Evolutionary conservation across 2,888 invertebrate species (phyloP), one percentile per base, ranked within the genome.

Genomic region (Drosophila multiciliata): DNA sequence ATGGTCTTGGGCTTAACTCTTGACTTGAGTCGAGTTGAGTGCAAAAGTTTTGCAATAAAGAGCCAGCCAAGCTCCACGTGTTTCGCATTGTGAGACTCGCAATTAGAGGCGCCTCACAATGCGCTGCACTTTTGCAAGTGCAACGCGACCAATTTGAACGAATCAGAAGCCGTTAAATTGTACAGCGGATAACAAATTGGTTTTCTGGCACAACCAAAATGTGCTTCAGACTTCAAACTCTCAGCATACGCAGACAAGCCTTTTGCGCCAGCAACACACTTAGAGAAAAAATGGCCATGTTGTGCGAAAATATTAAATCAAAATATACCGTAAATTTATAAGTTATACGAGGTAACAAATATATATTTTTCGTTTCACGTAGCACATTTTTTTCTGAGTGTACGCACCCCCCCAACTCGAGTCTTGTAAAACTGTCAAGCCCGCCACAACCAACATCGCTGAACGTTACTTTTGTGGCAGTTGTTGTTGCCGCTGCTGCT

Each of bases 161-260:
- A 85, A 83, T 87, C 90, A 90, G 84, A 87, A 74, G 80, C 90
- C 90, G 84, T 84, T 90, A 84, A 84, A 84, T 84, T 84, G 90
- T 83, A 83, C 73, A 63, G 65, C 63, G 87, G 78, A 86, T 82
- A 83, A 85, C 90, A 90, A 90, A 85, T 85, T 85, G 84, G 74
- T 77, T 85, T 86, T 88, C 71, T 74, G 70, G 72, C 69, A 71
- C 61, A 63, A 52, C 64, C 71, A 75, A 72, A 86, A 82, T 82
- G 86, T 79, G 80, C 72, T 64, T 55, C 61, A 87, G 82, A 73
- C 85, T 29, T 29, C 29, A 68, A 64, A 66, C 54, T 61, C 63
- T 55, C 64, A 42, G 77, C 57, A 45, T 57, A 57, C 57, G 57
- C 57, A 42, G 57, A 57, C 57, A 42, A 57, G 45, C 57, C 57